Conservation (phyloP, 2,888 invertebrate species). For the Tenthredo amoena region DNA sequence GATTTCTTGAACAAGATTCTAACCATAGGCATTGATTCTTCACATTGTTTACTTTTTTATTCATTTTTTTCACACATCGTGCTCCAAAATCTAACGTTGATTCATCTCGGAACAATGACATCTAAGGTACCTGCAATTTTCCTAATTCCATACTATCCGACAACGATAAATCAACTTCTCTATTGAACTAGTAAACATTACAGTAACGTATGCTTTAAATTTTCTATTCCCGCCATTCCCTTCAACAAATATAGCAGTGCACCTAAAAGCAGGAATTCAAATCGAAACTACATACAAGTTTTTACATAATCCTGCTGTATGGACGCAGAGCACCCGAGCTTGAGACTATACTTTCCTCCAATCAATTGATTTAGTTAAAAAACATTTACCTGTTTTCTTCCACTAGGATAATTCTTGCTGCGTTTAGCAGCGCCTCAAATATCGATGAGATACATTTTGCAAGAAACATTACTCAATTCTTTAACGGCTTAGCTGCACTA, state of each 20-base stretch:
- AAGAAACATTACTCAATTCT: neutral
- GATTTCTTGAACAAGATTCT: conserved; percentile 10
- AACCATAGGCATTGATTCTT: neutral
- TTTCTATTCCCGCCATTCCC: neutral
- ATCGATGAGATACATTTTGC: neutral
- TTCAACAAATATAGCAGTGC: neutral
- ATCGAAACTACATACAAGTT: neutral
- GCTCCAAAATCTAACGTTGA: conserved; percentile 1
- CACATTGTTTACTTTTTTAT: neutral
- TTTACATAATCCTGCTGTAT: neutral
- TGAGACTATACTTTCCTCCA: conserved; percentile 42
- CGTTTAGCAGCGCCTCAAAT: neutral
- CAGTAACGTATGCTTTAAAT: conserved; percentile 12
- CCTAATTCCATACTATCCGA: conserved; percentile 22
- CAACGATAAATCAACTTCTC: conserved; percentile 5
- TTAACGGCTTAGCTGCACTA: conserved; percentile 37
- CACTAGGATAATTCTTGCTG: neutral
- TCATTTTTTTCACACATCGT: neutral
- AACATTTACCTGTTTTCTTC: neutral
- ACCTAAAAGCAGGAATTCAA: neutral
- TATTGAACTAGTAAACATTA: conserved; percentile 15
- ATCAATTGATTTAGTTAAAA: neutral
- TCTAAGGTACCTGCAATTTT: conserved; percentile 39
- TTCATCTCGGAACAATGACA: conserved; percentile 1
- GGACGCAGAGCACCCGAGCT: conserved; percentile 13